Percentiles rank a stretch among this genome's conserved stretches.
Conservation (phyloP, 2,888 invertebrate genomes). For the Drosophila borealis region DNA sequence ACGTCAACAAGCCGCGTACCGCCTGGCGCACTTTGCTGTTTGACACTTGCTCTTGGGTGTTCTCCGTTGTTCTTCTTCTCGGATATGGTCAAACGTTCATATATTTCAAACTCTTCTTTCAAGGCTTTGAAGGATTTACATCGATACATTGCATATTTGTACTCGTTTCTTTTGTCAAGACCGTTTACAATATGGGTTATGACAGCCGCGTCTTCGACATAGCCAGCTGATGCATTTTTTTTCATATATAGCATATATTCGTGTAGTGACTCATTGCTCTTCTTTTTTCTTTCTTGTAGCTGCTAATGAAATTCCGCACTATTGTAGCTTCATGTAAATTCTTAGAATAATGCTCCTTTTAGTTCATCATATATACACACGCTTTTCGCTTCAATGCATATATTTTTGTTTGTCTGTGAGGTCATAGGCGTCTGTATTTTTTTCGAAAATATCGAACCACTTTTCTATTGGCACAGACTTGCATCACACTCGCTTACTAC, state of each 20-base stretch:
- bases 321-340: background rate
- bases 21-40: background rate
- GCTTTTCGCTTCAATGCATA: no score
- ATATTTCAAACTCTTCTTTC: slow-evolving; percentile 1
- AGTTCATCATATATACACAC: no score
- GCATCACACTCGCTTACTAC: slow-evolving; percentile 2
- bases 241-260: no score
- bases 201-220: background rate
- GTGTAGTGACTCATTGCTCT: background rate
- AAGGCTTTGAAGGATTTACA: slow-evolving; percentile 1
- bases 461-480: slow-evolving; percentile 1
- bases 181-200: background rate
- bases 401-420: no score
- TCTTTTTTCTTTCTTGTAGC: background rate
- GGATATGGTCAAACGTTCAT: background rate
- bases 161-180: background rate
- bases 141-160: background rate
- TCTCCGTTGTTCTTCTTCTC: background rate
- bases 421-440: background rate
- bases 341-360: no score
- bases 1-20: no score
- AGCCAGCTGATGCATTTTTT: background rate
- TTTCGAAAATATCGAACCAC: slow-evolving; percentile 14
- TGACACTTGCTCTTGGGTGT: background rate
- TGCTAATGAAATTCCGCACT: slow-evolving; percentile 6